These are phyloP conservation scores for Cetonia aurata DNA, from an alignment of 2,888 invertebrate genomes.

Conservation along the genomic window DNA sequence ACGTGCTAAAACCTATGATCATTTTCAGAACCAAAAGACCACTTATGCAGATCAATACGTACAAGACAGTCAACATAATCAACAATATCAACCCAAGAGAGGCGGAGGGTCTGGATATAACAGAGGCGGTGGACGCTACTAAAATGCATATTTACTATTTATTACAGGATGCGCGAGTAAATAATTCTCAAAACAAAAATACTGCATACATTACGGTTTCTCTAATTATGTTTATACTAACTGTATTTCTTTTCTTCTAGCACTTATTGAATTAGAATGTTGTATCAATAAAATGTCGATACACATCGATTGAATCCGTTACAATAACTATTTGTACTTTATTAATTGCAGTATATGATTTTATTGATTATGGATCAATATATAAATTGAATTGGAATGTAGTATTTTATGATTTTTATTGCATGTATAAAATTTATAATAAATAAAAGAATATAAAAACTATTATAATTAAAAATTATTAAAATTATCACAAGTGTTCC, in stretches of 20 bases:
- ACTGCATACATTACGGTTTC: too few relatives aligned
- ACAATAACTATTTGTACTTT: conserved; percentile 13
- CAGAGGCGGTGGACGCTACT: conserved; percentile 56
- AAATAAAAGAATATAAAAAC: conserved; percentile 27
- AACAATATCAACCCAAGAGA: conserved; percentile 61
- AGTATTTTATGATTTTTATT: conserved; percentile 26
- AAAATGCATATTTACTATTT: conserved; percentile 40
- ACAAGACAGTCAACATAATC: conserved; percentile 64
- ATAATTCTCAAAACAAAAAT: too few relatives aligned
- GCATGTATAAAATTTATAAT: conserved; percentile 35
- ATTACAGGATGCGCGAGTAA: too few relatives aligned
- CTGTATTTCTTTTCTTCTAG: conserved; percentile 10
- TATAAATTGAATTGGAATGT: conserved; percentile 13
- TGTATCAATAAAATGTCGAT: too few relatives aligned
- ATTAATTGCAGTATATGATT: conserved; percentile 13
- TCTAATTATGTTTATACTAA: conserved; percentile 6
- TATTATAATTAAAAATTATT: conserved; percentile 11
- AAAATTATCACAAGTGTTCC: conserved; percentile 36
- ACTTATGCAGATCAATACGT: conserved; percentile 66
- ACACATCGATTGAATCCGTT: background rate
- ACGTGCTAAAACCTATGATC: conserved; percentile 64
- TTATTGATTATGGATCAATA: conserved; percentile 15
- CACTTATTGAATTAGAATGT: background rate
- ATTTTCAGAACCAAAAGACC: conserved; percentile 62
- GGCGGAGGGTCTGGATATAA: conserved; percentile 62